Base-by-base conservation (phyloP, 2,113 vertebrate genomes). In the Polypterus senegalus region DNA sequence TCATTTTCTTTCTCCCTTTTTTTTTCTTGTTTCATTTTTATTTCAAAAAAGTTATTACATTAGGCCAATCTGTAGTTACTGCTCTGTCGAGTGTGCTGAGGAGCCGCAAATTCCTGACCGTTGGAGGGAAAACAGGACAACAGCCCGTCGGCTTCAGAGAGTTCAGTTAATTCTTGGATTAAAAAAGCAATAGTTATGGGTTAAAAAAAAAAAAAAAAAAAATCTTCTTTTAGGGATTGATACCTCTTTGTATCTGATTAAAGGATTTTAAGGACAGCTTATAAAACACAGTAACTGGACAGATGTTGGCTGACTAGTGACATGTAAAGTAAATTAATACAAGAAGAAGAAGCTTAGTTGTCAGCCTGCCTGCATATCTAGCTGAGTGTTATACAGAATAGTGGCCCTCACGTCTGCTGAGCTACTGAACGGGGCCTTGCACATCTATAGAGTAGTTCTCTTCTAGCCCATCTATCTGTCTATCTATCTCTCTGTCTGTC, bases 271-370 rank as follows among this genome's bases (percentile, higher is more conserved):
- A 27, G 27, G 54, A 56, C 61, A 57, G 47, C 57, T 63, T 56
- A 63, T 53, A 53, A 56, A 46, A 54, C 54, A 63, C 53, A 63
- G 48, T 63, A 56, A 63, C 61, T 56, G 62, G 62, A 53, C 62
- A 63, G 62, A 63, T 63, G 62, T 57, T 54, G 54, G 48, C 56
- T 65, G 64, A 65, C 68, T 61, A 58, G 63, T 70, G 62, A 54
- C 67, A 72, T 70, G 66, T 75, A 72, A 66, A 70, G 61, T 27
- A 4, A 62, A 52, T 43, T 48, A 4, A 9, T n/a, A 51, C 27
- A 49, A 49, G 9, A 49, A 47, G 4, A 9, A 49, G 47, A 27
- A 52, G 10, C 48, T 45, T 67, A 76, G 27, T 27, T 27, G 27
- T 27, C 27, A 1, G 27, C 27, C 27, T 27, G 27, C 27, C 27